Evolutionary conservation across 2,797 vertebrate genomes (phyloP), one percentile per base, ranked within the genome.

Genomic region (Danio albolineatus): DNA sequence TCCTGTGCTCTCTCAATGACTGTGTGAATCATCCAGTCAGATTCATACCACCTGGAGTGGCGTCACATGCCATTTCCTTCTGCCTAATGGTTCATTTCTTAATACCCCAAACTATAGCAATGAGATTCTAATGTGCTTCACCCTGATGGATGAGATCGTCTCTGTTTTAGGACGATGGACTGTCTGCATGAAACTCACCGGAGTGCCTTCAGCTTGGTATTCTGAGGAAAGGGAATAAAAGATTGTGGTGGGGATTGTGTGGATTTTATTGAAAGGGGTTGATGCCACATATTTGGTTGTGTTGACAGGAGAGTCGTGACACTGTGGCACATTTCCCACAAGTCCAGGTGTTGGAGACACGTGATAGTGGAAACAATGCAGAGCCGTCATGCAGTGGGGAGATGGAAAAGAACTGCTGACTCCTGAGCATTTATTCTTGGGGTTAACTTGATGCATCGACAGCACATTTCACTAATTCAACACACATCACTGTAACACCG

Each of bases 21-120:
- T 85, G 82, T 86, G 86, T 90, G 88, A 92, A 85, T 91, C 89
- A 89, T 82, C 84, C 89, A 89, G 90, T 92, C 89, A 89, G 90
- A 90, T 90, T 89, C 92, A 89, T 90, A 90, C 91, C 89, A 91
- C 91, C 88, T 85, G 91, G 89, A 90, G 87, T 80, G 90, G 87
- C 89, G 91, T 91, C 90, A 91, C 87, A 87, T 91, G 85, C 87
- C 88, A 90, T 93, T 93, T 90, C 86, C 89, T 92, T 93, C 87
- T 79, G 56, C 76, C 88, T 91, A 93, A 93, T 91, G 88, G 90
- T 84, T 92, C 90, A 90, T 89, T 90, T 90, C 90, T 89, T 92
- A 91, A 92, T 92, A 90, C 90, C 88, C 89, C 84, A 82, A 86
- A 83, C 78, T 84, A 82, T 83, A 87, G 89, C 89, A 89, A 78